A percentile compares a stretch with the other conserved stretches of the same genome.
Evolutionary conservation across 2,888 invertebrate genomes (phyloP).

Genomic region (Glaucopsyche alexis): DNA sequence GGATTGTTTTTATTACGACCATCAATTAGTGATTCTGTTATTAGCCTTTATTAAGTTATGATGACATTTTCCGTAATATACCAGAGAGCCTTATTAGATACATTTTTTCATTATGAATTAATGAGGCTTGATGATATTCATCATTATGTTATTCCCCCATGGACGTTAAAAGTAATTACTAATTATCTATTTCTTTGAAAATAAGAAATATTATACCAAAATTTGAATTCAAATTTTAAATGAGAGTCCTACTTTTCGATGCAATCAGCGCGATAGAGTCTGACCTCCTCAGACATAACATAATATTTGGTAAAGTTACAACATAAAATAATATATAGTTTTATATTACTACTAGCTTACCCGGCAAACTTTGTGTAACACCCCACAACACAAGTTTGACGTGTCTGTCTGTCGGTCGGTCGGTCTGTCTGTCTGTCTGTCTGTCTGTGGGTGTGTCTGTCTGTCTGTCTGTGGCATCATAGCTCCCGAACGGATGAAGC

Average conservation of each 20-base stretch:
- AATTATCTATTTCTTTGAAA: not conserved
- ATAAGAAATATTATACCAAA: not conserved
- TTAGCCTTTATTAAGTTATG: slow-evolving; percentile 31
- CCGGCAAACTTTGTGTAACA: no score
- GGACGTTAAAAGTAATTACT: not conserved
- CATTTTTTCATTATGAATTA: slow-evolving; percentile 21
- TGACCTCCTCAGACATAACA: no score
- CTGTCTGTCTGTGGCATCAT: no score
- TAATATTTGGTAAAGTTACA: no score
- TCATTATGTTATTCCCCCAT: not conserved
- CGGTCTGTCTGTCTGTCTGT: no score
- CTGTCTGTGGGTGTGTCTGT: no score
- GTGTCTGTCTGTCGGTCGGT: no score
- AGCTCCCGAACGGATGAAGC: no score
- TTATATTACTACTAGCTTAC: no score
- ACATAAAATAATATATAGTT: no score
- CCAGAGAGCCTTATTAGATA: not conserved
- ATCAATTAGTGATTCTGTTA: slow-evolving; percentile 29
- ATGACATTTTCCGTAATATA: slow-evolving; percentile 5
- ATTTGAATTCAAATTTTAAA: not conserved
- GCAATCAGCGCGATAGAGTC: no score
- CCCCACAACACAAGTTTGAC: no score
- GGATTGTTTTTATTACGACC: slow-evolving; percentile 33
- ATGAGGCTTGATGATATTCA: not conserved
- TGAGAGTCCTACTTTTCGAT: not conserved